Conservation (phyloP, 2,888 invertebrate genomes). For the Volucella inflata region DNA sequence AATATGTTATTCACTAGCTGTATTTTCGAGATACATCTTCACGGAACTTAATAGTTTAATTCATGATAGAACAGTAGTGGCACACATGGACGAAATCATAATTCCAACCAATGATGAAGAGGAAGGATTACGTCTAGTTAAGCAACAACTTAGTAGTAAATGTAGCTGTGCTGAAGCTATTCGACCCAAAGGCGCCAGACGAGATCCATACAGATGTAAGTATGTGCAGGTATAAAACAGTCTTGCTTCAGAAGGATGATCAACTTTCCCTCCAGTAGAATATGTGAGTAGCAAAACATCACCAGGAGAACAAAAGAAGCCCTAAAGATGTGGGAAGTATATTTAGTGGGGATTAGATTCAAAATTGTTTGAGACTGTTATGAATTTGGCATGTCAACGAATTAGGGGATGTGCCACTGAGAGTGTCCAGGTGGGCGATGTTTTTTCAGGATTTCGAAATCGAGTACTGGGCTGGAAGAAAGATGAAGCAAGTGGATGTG, state of each 20-base stretch:
- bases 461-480: background rate
- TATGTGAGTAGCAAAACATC: conserved; percentile 35
- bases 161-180: too few relatives aligned
- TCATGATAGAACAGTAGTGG: too few relatives aligned
- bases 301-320: conserved; percentile 75
- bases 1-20: too few relatives aligned
- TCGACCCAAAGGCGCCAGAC: conserved; percentile 14
- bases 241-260: conserved; percentile 50
- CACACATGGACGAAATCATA: too few relatives aligned
- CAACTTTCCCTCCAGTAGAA: conserved; percentile 26
- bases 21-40: too few relatives aligned
- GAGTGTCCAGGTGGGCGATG: conserved; percentile 31
- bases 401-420: conserved; percentile 71
- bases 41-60: too few relatives aligned
- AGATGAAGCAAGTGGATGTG: conserved; percentile 34
- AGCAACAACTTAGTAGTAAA: too few relatives aligned
- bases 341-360: conserved; percentile 77
- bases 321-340: conserved; percentile 74
- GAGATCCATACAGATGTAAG: conserved; percentile 57
- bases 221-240: conserved; percentile 35
- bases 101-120: too few relatives aligned
- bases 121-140: too few relatives aligned
- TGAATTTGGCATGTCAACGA: conserved; percentile 78
- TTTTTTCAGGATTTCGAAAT: conserved; percentile 20
- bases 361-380: conserved; percentile 78